Base-by-base conservation (phyloP, 1,140 invertebrate species). In the Wiebesia pumilae region DNA sequence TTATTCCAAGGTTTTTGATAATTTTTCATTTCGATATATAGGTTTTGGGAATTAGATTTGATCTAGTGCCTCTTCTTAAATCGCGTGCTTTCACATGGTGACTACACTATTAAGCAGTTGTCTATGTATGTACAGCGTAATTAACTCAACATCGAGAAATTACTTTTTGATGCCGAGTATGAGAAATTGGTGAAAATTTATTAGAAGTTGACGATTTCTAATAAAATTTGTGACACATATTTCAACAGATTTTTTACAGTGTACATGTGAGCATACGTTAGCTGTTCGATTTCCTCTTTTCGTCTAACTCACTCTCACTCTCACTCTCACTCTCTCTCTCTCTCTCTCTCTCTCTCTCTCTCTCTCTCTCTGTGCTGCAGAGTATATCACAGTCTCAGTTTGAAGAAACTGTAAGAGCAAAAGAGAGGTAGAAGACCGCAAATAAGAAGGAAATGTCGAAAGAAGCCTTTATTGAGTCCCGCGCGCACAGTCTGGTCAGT, bases 381-480 rank as follows among this genome's bases (percentile, higher is more conserved):
- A 14, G 27, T 27, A 62, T 62, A 62, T 62, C 58, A 21, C 3
- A 62, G 24, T 62, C 65, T 35, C 0, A 43, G 14, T 6, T 38
- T 27, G 47, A 3, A 62, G 47, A 40, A 62, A 40, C 33, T 24
- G 40, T 4, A 65, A 47, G 33, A 80, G 30, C 47, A n/a, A 78
- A 54, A 62, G 54, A 62, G 51, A 51, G 21, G 40, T n/a, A 83
- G 67, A 62, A 40, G 43, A 35, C 33, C 6, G 47, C 62, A 30
- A 35, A 58, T 71, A 69, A 73, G n/a, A 83, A 35, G 69, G 78
- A 78, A 40, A 83, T 27, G 67, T 62, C 79, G 79, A 83, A 83
- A 85, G 73, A 86, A 86, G 83, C 85, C 85, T 86, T 86, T 83
- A 86, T 87, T 87, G 81, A 83, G 81, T 83, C 77, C 69, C 65